Base-by-base conservation (phyloP, 2,797 vertebrate genomes). In the Columba guinea region DNA sequence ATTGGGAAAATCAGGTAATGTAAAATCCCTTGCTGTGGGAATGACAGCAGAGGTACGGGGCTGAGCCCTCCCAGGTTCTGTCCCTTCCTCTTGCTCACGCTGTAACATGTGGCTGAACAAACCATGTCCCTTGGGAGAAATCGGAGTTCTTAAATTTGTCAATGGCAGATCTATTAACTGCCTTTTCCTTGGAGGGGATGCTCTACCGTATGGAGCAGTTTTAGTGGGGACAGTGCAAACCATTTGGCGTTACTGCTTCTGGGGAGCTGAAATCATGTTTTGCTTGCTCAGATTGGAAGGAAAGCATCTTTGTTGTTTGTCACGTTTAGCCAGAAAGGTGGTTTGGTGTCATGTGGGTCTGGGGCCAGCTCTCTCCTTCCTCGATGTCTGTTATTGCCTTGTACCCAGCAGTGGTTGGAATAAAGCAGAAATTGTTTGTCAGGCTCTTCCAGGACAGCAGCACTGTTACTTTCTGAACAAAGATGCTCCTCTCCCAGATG, bases 401-500 rank as follows among this genome's bases (percentile, higher is more conserved):
- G 26, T 51, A 35, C 73, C 41, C 55, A 23, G 48, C 44, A n/a
- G 55, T 22, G 63, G 39, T 46, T 91, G 55, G 56, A 73, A 22
- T 93, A 65, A 96, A 68, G 73, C 69, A 90, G 51, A 46, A 53
- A 44, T 60, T 89, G 46, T 93, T 89, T 68, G 59, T 52, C 93
- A 99, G 99, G 98, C 99, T 92, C 98, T 99, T 97, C 99, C 99
- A 93, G 99, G 99, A 87, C 99, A 99, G 97, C 99, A 99, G 96
- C 99, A 99, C 94, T 99, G 99, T 97, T 99, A 99, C 97, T 99
- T 99, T 96, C 98, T 99, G 84, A 99, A 99, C 92, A 99, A 99
- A 32, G 99, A 99, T 85, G 99, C 99, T 63, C 99, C 99, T 22
- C 99, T 99, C 89, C 99, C 99, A 84, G 99, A 99, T 30, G 99